These are phyloP conservation scores for Pollimyrus isidori DNA, from an alignment of 2,113 vertebrate species.

Conservation along the genomic window DNA sequence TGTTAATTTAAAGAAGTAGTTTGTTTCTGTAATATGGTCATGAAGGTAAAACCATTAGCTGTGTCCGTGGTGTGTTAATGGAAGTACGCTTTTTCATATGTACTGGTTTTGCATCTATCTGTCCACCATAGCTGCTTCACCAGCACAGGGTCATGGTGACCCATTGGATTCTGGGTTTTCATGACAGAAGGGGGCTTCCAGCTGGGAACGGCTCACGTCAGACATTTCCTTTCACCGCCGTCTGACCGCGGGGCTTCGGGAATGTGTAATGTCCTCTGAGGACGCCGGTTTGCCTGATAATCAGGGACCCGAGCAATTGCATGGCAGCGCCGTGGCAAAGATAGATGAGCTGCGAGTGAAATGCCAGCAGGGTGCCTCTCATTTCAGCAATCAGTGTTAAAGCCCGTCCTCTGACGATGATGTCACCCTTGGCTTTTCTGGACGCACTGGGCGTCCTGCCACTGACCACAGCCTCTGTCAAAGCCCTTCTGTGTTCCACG, in stretches of 20 bases:
- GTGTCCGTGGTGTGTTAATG: neutral
- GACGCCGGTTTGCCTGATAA: neutral
- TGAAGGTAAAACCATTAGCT: neutral
- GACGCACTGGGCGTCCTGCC: neutral
- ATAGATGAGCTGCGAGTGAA: neutral
- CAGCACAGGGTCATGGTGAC: neutral
- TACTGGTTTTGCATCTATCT: neutral
- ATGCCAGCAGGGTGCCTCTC: neutral
- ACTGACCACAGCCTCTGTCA: neutral
- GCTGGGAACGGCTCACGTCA: neutral
- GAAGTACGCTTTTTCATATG: neutral
- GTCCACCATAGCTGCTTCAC: neutral
- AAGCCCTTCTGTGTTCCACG: neutral
- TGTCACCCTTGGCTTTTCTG: neutral
- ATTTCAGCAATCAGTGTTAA: neutral
- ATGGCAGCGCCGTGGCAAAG: neutral
- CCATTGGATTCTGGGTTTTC: neutral
- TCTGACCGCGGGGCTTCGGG: neutral
- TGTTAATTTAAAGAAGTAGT: neutral
- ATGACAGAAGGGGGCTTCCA: neutral
- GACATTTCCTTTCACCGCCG: neutral
- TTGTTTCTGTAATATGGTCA: neutral
- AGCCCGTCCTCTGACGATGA: neutral
- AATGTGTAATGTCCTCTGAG: neutral
- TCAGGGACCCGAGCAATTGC: neutral